Conservation (phyloP, 2,113 vertebrate genomes). For the Ailurus styani region DNA sequence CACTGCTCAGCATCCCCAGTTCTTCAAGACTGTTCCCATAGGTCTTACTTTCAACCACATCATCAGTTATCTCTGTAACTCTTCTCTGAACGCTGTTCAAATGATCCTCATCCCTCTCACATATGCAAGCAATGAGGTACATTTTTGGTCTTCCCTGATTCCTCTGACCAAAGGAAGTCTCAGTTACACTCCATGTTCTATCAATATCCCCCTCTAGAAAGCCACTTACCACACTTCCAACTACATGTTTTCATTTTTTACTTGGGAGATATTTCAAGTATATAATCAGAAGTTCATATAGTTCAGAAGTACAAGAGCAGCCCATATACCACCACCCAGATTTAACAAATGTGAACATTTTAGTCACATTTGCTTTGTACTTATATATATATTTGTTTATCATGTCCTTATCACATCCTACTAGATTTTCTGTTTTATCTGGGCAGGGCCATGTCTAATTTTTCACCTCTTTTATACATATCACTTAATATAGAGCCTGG, state of each 20-base stretch:
- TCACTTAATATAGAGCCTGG: neutral
- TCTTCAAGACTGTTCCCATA: neutral
- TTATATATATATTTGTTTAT: neutral
- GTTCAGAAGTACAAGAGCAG: constrained; percentile 14
- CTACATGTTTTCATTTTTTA: neutral
- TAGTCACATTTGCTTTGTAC: neutral
- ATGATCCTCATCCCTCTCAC: neutral
- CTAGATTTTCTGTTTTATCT: neutral
- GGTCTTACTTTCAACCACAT: neutral
- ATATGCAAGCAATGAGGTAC: neutral
- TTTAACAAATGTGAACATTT: neutral
- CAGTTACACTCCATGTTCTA: neutral
- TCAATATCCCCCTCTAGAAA: neutral
- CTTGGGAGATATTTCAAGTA: neutral
- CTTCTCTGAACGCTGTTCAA: neutral
- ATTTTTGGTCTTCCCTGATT: neutral
- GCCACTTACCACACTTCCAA: neutral
- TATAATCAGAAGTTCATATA: neutral
- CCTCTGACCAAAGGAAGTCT: neutral
- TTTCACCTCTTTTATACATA: neutral
- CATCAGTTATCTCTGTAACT: neutral
- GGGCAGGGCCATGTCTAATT: neutral
- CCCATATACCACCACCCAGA: neutral
- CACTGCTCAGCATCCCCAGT: neutral
- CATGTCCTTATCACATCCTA: neutral